Evolutionary conservation across 2,113 vertebrate species (phyloP), one percentile per base, ranked within the genome.

Genomic region (Trogon surrucura): DNA sequence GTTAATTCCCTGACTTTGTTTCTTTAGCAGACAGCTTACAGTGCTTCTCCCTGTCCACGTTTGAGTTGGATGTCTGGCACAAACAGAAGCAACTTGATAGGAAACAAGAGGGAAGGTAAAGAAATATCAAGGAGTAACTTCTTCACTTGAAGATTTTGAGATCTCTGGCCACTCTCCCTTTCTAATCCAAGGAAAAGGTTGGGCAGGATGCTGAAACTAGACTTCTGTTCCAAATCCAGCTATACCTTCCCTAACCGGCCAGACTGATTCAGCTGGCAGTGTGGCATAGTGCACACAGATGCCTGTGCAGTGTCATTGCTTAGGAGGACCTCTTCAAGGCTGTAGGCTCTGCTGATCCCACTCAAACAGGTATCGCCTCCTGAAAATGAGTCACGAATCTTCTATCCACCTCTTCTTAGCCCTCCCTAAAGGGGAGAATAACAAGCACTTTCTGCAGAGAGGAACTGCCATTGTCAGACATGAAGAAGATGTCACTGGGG

Each of bases 11-110:
- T 61, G n/a, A 36, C n/a, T 51, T 91, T 23, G 30, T 58, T 75
- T 81, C 32, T 72, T 83, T 25, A 29, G 36, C 7, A 10, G 57
- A 57, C 72, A 45, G 4, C 11, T 72, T 73, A 45, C 0, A 0
- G 17, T 75, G 20, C 34, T 65, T 56, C 25, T 10, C 29, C 13
- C 0, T 36, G 0, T 36, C 23, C 4, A 0, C 21, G 47, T 84
- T 36, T 73, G 50, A 69, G 47, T 61, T 70, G 26, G 14, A 25
- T 34, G 12, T 51, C 79, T 79, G 70, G 51, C 17, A 47, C 25
- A 64, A 80, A 70, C 10, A 51, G 51, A 77, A 27, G 5, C 9
- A 8, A 32, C 25, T 47, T 60, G 13, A 10, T 89, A 64, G 64
- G 60, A 80, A 96, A 69, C 1, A 8, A 54, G 50, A 65, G 2